Base-by-base conservation (phyloP, 2,888 invertebrate species). In the Euphydryas editha region DNA sequence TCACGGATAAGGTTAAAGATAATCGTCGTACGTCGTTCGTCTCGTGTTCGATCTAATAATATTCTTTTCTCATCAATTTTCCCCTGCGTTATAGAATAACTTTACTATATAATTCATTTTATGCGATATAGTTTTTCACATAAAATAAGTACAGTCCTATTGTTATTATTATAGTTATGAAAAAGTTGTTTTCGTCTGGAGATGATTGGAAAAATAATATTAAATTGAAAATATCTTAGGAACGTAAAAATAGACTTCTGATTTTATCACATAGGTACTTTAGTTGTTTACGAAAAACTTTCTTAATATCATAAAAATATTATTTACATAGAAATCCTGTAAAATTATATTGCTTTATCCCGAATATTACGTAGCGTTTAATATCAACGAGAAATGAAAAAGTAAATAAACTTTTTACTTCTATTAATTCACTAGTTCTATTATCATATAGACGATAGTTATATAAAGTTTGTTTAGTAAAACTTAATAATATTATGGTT, bases 51-150 rank as follows among this genome's bases (percentile, higher is more conserved):
- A 68, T 67, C 73, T 69, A 74, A 75, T 74, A 74, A 74, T 72
- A 74, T 74, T 69, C 73, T 75, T 73, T 65, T 65, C 65, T 70
- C 72, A 73, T 71, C 74, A 73, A 75, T 75, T 74, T 72, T 30
- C 66, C 63, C 63, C 42, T 62, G 49, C 71, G 69, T 72, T 67
- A 74, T 71, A 67, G 68, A 56, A 61, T 61, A 70, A 73, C 68
- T 72, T 73, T 70, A 71, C 60, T 59, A 47, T 66, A 61, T 71
- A 59, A 65, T 61, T 59, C 59, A 46, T 67, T 60, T 64, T 65
- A 65, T 59, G 54, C 42, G 59, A 54, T 36, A 51, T 65, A 68
- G 47, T 65, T 68, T 68, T 58, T 39, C 59, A 59, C 59, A 65
- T 59, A 55, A 65, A 59, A 59, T 59, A 65, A 55, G 59, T 65